A percentile compares a stretch with the other conserved stretches of the same genome.
Conservation (phyloP, 2,113 vertebrate genomes). For the Megaceryle maxima region DNA sequence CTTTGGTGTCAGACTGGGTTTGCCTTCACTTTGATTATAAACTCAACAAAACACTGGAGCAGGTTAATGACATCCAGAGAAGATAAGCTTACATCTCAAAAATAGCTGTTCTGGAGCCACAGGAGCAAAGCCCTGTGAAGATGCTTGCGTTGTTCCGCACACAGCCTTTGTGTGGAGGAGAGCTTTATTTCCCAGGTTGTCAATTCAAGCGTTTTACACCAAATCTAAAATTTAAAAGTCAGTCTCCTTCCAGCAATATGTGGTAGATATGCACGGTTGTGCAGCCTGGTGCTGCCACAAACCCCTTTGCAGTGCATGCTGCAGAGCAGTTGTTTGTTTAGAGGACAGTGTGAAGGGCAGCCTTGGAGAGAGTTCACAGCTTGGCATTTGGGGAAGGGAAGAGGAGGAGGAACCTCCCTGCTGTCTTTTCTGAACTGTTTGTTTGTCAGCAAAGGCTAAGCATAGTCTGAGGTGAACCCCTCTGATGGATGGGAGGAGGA, state of each 20-base stretch:
- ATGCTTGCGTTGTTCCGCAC: accelerated
- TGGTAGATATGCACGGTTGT: background rate
- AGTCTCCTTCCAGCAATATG: background rate
- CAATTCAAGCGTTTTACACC: background rate
- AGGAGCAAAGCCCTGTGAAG: background rate
- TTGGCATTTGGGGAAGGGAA: background rate
- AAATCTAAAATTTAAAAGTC: background rate
- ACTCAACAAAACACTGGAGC: background rate
- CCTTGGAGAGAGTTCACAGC: background rate
- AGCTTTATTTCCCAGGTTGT: background rate
- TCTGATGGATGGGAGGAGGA: background rate
- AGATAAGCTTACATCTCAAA: background rate
- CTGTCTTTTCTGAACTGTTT: background rate
- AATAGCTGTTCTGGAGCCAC: background rate
- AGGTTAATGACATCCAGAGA: too few relatives aligned
- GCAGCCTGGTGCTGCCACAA: background rate
- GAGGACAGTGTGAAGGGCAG: background rate
- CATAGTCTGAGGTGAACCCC: too few relatives aligned
- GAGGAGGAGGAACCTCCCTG: background rate
- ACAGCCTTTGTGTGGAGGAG: background rate
- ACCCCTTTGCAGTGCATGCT: background rate
- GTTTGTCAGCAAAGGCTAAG: background rate
- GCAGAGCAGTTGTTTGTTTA: background rate
- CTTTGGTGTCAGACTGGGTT: background rate
- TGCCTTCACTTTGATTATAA: background rate